These are phyloP conservation scores for Ariopsis seemanni DNA, from an alignment of 2,113 vertebrate species.

Conservation along the genomic window DNA sequence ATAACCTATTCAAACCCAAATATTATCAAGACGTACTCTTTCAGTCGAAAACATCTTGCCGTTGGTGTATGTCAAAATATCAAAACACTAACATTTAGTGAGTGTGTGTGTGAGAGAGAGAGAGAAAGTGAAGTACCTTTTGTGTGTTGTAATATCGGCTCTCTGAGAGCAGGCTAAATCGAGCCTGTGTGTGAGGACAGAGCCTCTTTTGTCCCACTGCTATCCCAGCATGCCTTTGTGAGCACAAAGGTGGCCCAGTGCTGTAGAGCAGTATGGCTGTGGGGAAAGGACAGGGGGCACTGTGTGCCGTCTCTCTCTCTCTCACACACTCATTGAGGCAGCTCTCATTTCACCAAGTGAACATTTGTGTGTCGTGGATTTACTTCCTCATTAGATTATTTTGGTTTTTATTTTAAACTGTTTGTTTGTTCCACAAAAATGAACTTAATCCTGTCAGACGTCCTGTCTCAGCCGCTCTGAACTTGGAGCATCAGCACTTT, in stretches of 20 bases:
- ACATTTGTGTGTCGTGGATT: background rate
- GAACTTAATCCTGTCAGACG: too few relatives aligned
- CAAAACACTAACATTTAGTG: conserved; percentile 28
- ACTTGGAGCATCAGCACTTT: too few relatives aligned
- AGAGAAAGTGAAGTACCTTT: background rate
- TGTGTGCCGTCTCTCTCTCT: conserved; percentile 16
- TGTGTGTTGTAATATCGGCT: conserved; percentile 12
- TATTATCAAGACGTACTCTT: background rate
- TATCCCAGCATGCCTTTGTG: conserved; percentile 51
- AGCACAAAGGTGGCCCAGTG: conserved; percentile 66
- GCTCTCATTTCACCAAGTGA: background rate
- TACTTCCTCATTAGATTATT: background rate
- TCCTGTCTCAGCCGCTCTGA: too few relatives aligned
- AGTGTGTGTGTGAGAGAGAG: conserved; percentile 21
- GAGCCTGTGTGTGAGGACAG: conserved; percentile 50
- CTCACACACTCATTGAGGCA: background rate
- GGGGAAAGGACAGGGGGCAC: conserved; percentile 25
- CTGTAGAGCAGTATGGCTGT: conserved; percentile 1
- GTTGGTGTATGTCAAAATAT: background rate
- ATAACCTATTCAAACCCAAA: background rate
- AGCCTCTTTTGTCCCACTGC: conserved; percentile 54
- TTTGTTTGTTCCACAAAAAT: too few relatives aligned
- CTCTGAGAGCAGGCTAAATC: conserved; percentile 33
- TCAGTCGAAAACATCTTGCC: background rate
- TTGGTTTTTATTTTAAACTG: background rate